Percentiles rank a stretch among this genome's conserved stretches.
These are phyloP conservation scores for Boloria euphrosyne DNA, from an alignment of 2,888 invertebrate genomes.

Conservation along the genomic window DNA sequence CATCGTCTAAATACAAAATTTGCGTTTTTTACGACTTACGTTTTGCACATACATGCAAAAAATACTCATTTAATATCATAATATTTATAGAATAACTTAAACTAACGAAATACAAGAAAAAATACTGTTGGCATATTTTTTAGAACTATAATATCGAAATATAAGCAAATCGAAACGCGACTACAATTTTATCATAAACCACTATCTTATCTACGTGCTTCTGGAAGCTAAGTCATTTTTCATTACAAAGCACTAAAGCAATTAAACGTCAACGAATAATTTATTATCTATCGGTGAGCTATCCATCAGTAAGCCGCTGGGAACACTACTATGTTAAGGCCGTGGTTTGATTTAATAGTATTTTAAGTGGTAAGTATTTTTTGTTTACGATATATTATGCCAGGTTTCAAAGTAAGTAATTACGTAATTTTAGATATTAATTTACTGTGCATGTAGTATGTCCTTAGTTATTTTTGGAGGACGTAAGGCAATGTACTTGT, in stretches of 20 bases:
- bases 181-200: neutral
- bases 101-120: too few species aligned
- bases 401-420: neutral
- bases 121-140: too few species aligned
- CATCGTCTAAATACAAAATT: too few species aligned
- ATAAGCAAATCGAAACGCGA: neutral
- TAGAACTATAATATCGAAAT: too few species aligned
- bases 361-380: constrained; percentile 4
- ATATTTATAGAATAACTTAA: too few species aligned
- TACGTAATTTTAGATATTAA: too few species aligned
- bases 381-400: neutral
- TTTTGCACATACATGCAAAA: too few species aligned
- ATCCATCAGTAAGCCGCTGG: constrained; percentile 61
- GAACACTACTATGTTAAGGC: constrained; percentile 18
- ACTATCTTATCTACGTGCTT: constrained; percentile 9
- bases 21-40: too few species aligned
- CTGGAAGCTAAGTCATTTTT: constrained; percentile 41
- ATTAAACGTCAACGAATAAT: constrained; percentile 52
- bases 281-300: constrained; percentile 67
- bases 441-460: too few species aligned
- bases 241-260: constrained; percentile 46
- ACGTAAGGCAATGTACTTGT: too few species aligned
- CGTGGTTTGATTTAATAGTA: constrained; percentile 15
- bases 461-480: too few species aligned
- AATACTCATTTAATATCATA: too few species aligned